Evolutionary conservation across 2,113 vertebrate genomes (phyloP).

Genomic region (Odobenus rosmarus): DNA sequence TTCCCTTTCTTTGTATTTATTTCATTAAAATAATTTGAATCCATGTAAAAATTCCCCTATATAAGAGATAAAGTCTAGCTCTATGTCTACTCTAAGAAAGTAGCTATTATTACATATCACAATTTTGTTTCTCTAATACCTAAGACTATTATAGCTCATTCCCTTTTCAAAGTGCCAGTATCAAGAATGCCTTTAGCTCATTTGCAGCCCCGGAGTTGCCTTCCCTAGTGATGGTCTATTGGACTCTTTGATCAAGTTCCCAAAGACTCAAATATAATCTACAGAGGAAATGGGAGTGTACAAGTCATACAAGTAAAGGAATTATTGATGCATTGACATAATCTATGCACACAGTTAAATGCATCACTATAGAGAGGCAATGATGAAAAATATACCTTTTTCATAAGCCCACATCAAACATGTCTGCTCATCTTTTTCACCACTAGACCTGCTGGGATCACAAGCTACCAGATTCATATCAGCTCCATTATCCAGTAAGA

Average conservation of each 20-base stretch:
- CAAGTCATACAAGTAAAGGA: background rate
- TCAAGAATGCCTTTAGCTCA: background rate
- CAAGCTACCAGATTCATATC: constrained; percentile 98
- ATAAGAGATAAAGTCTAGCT: background rate
- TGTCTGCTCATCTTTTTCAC: constrained; percentile 97
- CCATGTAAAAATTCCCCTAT: background rate
- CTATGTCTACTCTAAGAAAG: background rate
- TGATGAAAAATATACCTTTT: constrained; percentile 89
- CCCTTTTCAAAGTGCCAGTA: background rate
- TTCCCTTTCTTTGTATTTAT: background rate
- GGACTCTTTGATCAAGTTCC: constrained; percentile 46
- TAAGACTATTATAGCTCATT: background rate
- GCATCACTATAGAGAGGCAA: background rate
- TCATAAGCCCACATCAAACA: constrained; percentile 99
- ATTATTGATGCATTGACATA: constrained; percentile 32
- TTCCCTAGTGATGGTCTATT: constrained; percentile 17
- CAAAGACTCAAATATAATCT: constrained; percentile 2
- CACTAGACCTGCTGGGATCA: constrained; percentile 97
- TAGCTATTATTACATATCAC: background rate
- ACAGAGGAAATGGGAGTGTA: constrained; percentile 6
- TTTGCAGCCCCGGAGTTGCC: background rate
- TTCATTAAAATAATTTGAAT: background rate
- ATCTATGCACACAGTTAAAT: constrained; percentile 25
- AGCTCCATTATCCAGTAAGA: constrained; percentile 94
- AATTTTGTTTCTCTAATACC: background rate